phyloP scores from a whole-genome alignment of 2,797 vertebrate species.

The Zenarchopterus dispar region DNA sequence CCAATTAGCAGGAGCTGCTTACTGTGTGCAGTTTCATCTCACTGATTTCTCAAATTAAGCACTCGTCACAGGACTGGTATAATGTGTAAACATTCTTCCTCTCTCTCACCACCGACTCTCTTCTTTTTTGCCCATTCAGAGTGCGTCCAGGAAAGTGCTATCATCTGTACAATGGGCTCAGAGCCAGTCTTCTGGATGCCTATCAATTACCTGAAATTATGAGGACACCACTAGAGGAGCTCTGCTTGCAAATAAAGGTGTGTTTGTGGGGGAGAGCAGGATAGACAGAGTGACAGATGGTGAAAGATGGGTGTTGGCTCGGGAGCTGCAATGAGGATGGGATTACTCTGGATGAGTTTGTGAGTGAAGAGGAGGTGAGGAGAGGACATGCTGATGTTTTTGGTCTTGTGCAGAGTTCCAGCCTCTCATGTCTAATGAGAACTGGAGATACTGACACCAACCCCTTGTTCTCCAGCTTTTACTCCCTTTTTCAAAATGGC shows the following conservation, averaged over 20 bases:
- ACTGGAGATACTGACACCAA: conserved; percentile 36
- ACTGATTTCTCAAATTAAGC: conserved; percentile 54
- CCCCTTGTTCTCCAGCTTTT: conserved; percentile 20
- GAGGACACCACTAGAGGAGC: conserved; percentile 95
- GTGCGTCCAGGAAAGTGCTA: conserved; percentile 96
- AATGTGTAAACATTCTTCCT: conserved; percentile 15
- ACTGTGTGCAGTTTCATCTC: conserved; percentile 33
- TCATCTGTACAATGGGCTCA: conserved; percentile 93
- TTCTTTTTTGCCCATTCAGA: conserved; percentile 73
- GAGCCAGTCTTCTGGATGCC: conserved; percentile 91
- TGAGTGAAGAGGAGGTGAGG: background rate
- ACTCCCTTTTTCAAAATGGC: conserved; percentile 12
- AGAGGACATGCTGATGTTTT: conserved; percentile 25
- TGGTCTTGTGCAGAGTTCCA: conserved; percentile 21
- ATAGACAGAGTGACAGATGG: conserved; percentile 3
- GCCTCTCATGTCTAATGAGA: conserved; percentile 46
- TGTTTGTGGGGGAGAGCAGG: conserved; percentile 8
- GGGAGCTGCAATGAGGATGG: conserved; percentile 44
- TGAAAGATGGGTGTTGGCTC: conserved; percentile 10
- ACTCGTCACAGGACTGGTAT: conserved; percentile 28
- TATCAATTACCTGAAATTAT: conserved; percentile 97
- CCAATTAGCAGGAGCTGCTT: conserved; percentile 63
- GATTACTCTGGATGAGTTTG: conserved; percentile 36
- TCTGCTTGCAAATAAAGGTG: conserved; percentile 98
- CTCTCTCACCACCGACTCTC: conserved; percentile 4